Conservation (phyloP, 2,888 invertebrate species). For the Melieria omissa region DNA sequence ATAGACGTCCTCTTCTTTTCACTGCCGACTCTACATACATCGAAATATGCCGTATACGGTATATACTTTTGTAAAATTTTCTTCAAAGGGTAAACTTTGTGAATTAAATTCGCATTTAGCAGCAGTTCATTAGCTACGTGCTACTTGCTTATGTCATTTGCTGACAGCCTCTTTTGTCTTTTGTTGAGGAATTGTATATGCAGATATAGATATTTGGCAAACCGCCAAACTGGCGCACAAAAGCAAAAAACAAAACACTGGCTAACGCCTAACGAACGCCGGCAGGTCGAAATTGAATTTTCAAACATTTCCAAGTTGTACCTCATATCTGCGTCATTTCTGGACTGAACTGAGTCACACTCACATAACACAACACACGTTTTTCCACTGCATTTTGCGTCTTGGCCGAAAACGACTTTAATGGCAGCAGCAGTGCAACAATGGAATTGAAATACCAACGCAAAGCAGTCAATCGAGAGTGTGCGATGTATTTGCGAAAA, state of each 20-base stretch:
- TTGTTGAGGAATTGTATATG: too few species aligned
- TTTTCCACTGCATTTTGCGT: too few species aligned
- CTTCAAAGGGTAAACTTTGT: neutral
- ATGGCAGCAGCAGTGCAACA: neutral
- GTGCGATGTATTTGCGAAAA: neutral
- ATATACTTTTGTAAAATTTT: too few species aligned
- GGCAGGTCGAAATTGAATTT: too few species aligned
- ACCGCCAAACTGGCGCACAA: neutral
- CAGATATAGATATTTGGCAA: neutral
- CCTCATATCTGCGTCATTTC: too few species aligned
- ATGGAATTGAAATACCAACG: constrained; percentile 12
- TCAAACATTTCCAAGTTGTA: too few species aligned
- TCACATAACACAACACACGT: too few species aligned
- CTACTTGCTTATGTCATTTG: constrained; percentile 13
- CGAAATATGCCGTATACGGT: too few species aligned
- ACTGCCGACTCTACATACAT: too few species aligned
- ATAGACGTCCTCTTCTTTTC: too few species aligned
- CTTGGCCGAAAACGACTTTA: too few species aligned
- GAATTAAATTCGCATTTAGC: neutral
- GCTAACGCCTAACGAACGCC: neutral
- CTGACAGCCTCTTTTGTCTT: constrained; percentile 17
- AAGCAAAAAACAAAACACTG: neutral
- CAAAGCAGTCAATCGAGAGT: constrained; percentile 11
- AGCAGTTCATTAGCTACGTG: neutral
- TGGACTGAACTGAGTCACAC: too few species aligned